phyloP scores from a whole-genome alignment of 2,113 vertebrate genomes.

The Brachyistius frenatus region DNA sequence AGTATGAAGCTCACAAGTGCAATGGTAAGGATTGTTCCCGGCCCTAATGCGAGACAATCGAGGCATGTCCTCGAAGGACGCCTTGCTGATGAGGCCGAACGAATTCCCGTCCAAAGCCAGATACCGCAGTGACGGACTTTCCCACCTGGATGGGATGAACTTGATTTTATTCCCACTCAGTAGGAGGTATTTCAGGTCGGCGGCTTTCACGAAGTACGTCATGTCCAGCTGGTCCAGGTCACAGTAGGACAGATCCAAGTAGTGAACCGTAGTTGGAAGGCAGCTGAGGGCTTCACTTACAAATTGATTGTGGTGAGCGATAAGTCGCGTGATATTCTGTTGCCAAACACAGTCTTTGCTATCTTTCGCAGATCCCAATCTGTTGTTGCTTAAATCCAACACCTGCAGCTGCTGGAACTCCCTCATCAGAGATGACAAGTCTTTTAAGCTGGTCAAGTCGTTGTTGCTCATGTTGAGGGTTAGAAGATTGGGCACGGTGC shows the following conservation, averaged over 20 bases:
- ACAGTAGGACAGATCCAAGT: conserved; percentile 87
- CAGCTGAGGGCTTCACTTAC: conserved; percentile 76
- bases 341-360: conserved; percentile 80
- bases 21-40: conserved; percentile 90
- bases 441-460: conserved; percentile 76
- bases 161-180: conserved; percentile 90
- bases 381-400: conserved; percentile 85
- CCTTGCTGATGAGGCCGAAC: conserved; percentile 84
- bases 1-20: conserved; percentile 87
- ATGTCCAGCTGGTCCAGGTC: conserved; percentile 85
- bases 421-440: conserved; percentile 74
- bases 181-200: conserved; percentile 75
- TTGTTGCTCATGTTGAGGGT: conserved; percentile 81
- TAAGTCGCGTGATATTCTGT: conserved; percentile 77
- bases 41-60: conserved; percentile 77
- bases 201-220: conserved; percentile 81
- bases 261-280: conserved; percentile 83
- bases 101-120: conserved; percentile 88
- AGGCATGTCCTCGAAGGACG: conserved; percentile 85
- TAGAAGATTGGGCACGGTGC: conserved; percentile 75
- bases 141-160: conserved; percentile 87
- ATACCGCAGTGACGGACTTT: conserved; percentile 68
- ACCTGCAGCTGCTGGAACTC: conserved; percentile 78
- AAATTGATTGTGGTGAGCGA: conserved; percentile 82
- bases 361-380: conserved; percentile 65